A percentile compares a stretch with the other conserved stretches of the same genome.
Evolutionary conservation across 2,888 invertebrate species (phyloP).

Genomic region (Lithosia quadra): DNA sequence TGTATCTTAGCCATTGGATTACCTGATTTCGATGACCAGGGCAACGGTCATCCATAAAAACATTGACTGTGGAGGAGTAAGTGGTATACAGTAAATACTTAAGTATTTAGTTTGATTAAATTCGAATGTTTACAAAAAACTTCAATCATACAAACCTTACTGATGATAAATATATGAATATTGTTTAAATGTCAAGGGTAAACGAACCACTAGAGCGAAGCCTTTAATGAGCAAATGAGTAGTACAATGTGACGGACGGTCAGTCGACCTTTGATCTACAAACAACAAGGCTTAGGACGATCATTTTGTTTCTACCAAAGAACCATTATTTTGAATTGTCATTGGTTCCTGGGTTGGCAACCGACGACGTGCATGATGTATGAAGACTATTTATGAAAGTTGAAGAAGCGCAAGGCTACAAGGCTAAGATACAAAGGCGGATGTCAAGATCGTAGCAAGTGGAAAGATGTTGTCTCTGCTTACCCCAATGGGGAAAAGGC

Average conservation of each 20-base stretch:
- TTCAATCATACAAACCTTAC: neutral
- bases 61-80: neutral
- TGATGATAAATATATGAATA: neutral
- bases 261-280: neutral
- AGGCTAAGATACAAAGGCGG: too few relatives aligned
- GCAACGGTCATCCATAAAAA: neutral
- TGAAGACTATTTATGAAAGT: too few relatives aligned
- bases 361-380: too few relatives aligned
- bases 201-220: slow-evolving; percentile 26
- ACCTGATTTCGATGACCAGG: too few relatives aligned
- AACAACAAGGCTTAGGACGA: neutral
- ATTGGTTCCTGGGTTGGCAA: too few relatives aligned
- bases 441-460: too few relatives aligned
- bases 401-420: too few relatives aligned
- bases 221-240: slow-evolving; percentile 16
- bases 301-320: neutral
- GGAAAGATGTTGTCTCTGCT: too few relatives aligned
- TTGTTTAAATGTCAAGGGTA: slow-evolving; percentile 2
- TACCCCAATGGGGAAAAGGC: too few relatives aligned
- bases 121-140: neutral
- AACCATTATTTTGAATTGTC: neutral
- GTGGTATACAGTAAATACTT: too few relatives aligned
- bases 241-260: neutral
- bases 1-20: too few relatives aligned
- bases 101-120: too few relatives aligned